Evolutionary conservation across 2,888 invertebrate genomes (phyloP), one percentile per base, ranked within the genome.

Genomic region (Cenopis cana): DNA sequence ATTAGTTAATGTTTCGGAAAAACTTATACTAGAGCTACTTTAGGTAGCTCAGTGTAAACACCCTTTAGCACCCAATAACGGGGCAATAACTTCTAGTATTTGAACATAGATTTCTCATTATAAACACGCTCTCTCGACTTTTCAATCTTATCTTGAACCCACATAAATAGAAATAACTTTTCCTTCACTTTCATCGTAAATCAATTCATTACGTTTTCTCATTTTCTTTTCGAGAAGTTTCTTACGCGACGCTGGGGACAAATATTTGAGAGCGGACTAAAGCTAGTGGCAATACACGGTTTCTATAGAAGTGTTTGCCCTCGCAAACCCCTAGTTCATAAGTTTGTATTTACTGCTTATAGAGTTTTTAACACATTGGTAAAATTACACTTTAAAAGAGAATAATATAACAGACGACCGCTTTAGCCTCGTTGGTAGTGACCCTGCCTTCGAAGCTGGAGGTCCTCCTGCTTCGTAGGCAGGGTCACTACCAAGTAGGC

Each of bases 131-230:
- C 20, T 36, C 29, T 17, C n/a, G 24, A 52, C 50, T 67, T 54
- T 60, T 50, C 68, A 68, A 59, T 52, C 12, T 41, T 4, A n/a
- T 54, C 33, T 24, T 29, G 41, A 20, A 20, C 36, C 36, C 20
- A 69, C 52, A 54, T 54, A 65, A 69, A 69, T 41, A 54, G 50
- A 29, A 70, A 64, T 57, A 69, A 57, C 36, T 65, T 50, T 17
- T 52, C 69, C 50, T 14, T 54, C 33, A 29, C 50, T 17, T 18
- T 14, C 50, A 46, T 52, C 54, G 69, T 70, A 70, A 70, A 70
- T 70, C 69, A 70, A 59, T 70, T 70, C 41, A 65, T 70, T 65
- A 65, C 57, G 41, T 70, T 69, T 64, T 70, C 69, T 65, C 69
- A 65, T 70, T 70, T 69, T 70, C 65, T 46, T 50, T 36, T 11